Evolutionary conservation across 2,113 vertebrate species (phyloP), one percentile per base, ranked within the genome.

Genomic region (Podiceps cristatus): DNA sequence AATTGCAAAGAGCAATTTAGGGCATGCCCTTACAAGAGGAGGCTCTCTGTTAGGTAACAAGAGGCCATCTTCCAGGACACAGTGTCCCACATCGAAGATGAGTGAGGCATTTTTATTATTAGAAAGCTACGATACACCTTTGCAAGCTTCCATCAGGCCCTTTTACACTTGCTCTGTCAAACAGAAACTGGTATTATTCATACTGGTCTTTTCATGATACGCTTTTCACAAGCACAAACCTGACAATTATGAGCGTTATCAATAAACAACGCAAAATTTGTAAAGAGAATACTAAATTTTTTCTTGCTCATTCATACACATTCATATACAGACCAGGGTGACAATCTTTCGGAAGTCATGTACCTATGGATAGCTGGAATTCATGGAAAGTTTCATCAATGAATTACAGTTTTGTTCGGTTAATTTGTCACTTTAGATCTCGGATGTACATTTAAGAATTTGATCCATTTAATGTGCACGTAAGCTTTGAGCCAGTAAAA

Each of bases 401-500:
- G 19, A 84, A 19, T 86, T 67, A 62, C 50, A 55, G 27, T 76
- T 95, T 88, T 81, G 18, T 55, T 84, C 85, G 33, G 3, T 79
- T 87, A 86, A 42, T 81, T 94, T 6, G 1, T 75, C 56, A 56
- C 27, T 95, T 86, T 22, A 35, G 8, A 53, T 90, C 76, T 94
- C 3, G 0, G 50, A 75, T 42, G 18, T 42, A 49, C n/a, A 71
- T 73, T 84, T 78, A 86, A 93, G 52, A 94, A 93, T 89, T 93
- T 89, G 78, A 93, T 95, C 75, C 83, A 86, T 52, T 88, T 93
- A 91, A 94, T 64, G 42, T 2, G 7, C n/a, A 24, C 40, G 93
- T 81, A 63, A 93, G 71, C 62, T 92, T 83, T 94, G 75, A 94
- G 85, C 80, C 33, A 44, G 52, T 64, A 89, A 94, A 96, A 85